A percentile compares a stretch with the other conserved stretches of the same genome.
Evolutionary conservation across 2,113 vertebrate species (phyloP).

Genomic region (Perognathus longimembris): DNA sequence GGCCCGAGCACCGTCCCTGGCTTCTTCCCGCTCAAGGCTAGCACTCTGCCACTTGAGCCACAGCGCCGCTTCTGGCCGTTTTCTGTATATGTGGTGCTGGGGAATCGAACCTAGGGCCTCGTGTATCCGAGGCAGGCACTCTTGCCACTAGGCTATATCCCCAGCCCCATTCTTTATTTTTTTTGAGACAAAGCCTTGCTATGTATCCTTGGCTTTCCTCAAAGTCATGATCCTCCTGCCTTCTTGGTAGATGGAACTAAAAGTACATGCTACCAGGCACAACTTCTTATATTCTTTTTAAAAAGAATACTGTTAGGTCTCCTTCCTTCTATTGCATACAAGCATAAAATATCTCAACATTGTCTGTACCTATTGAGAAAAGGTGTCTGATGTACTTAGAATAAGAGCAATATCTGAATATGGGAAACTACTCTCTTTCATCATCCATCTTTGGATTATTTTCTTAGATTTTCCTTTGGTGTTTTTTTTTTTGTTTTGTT

Average conservation of each 20-base stretch:
- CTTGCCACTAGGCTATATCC: not conserved
- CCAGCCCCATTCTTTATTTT: not conserved
- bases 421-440: constrained; percentile 24
- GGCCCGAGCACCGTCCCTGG: too few species aligned
- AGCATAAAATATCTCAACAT: not conserved
- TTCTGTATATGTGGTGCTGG: too few species aligned
- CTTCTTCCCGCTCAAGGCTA: too few species aligned
- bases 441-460: not conserved
- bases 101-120: too few species aligned
- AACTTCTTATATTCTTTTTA: not conserved
- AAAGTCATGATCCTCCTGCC: not conserved
- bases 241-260: not conserved
- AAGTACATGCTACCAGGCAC: not conserved
- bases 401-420: not conserved
- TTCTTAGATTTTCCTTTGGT: constrained; percentile 2
- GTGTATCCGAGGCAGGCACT: too few species aligned
- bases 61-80: too few species aligned
- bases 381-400: not conserved
- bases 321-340: not conserved
- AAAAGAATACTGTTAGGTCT: not conserved
- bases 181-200: not conserved
- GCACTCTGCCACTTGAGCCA: too few species aligned
- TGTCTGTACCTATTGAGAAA: not conserved
- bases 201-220: not conserved
- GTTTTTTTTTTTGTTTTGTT: too few species aligned